These are phyloP conservation scores for Batillaria attramentaria DNA, from an alignment of 1,140 invertebrate species.

Conservation along the genomic window DNA sequence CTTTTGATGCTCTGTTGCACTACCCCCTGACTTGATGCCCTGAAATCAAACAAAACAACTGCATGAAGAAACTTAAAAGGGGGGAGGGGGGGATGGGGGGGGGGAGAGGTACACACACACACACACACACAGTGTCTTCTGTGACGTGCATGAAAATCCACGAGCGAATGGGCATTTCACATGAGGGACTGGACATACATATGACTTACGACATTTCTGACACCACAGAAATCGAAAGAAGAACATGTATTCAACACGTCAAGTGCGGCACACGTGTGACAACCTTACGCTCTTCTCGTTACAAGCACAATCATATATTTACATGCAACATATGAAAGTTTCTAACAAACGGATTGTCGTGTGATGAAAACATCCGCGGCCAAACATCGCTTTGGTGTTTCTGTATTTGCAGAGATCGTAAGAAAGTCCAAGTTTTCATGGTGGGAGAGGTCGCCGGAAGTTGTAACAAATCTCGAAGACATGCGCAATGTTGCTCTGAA, in stretches of 20 bases:
- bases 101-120: slow-evolving; percentile 15
- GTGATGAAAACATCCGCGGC: not conserved
- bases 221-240: not conserved
- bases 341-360: slow-evolving; percentile 4
- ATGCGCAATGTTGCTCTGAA: not conserved
- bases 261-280: not conserved
- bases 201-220: not conserved
- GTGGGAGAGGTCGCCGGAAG: not conserved
- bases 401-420: not conserved
- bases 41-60: not conserved
- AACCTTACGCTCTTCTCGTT: no score
- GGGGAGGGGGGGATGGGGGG: slow-evolving; percentile 4
- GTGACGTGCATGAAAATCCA: no score
- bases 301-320: no score
- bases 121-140: no score
- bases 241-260: not conserved
- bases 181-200: not conserved
- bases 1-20: slow-evolving; percentile 11
- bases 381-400: not conserved
- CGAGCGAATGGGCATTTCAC: no score
- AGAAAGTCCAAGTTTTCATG: not conserved
- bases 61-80: not conserved
- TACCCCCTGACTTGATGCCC: not conserved
- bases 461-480: not conserved
- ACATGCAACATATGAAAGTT: no score